A percentile compares a stretch with the other conserved stretches of the same genome.
These are phyloP conservation scores for Allolobophora icterica DNA, from an alignment of 2,888 invertebrate species.

Conservation along the genomic window DNA sequence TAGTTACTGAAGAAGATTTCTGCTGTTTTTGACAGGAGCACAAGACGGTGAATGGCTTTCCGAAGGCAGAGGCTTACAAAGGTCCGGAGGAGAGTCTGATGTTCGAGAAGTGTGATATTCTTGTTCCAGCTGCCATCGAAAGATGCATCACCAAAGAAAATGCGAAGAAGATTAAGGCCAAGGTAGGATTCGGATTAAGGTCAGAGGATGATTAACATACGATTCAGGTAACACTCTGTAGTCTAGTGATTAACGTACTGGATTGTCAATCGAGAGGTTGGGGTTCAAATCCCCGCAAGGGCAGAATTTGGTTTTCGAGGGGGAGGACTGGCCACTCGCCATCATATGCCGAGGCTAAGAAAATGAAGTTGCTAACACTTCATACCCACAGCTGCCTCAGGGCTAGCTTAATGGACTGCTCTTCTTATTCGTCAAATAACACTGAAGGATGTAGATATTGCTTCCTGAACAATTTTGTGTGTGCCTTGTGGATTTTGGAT, in stretches of 20 bases:
- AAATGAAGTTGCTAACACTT: too few relatives aligned
- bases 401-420: too few relatives aligned
- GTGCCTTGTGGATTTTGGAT: neutral
- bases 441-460: neutral
- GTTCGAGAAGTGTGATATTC: conserved; percentile 91
- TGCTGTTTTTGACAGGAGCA: neutral
- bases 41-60: conserved; percentile 84
- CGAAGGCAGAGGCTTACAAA: conserved; percentile 82
- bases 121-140: conserved; percentile 94
- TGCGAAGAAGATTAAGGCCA: conserved; percentile 86
- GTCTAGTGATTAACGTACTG: too few relatives aligned
- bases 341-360: too few relatives aligned
- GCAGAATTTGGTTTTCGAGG: too few relatives aligned
- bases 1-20: neutral
- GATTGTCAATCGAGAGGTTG: too few relatives aligned
- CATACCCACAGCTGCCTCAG: too few relatives aligned
- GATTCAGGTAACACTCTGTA: too few relatives aligned
- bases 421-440: too few relatives aligned
- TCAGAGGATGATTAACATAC: neutral
- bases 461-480: neutral
- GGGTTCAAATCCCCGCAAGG: too few relatives aligned
- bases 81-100: conserved; percentile 75
- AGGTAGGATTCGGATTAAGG: conserved; percentile 69
- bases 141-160: conserved; percentile 88
- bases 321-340: too few relatives aligned